Base-by-base conservation (phyloP, 2,888 invertebrate genomes). In the Malthinus flaveolus region DNA sequence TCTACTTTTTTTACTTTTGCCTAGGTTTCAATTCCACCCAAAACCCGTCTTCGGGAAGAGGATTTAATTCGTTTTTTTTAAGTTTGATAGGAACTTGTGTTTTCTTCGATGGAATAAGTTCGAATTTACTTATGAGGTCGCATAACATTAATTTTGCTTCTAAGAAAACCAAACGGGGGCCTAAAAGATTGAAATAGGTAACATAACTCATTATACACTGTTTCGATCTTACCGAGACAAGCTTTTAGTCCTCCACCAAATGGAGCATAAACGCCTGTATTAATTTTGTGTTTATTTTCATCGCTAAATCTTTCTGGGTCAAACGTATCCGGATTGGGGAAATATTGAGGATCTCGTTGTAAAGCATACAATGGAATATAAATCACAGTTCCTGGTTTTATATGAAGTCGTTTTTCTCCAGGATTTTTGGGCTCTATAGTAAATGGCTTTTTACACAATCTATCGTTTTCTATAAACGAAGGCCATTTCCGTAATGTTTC, bases 241-340 rank as follows among this genome's bases (percentile, higher is more conserved):
- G 9, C 10, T n/a, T 10, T 36, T 1, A 10, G 36, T 36, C 36
- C 36, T n/a, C 10, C 12, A 5, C 42, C 42, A 11, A 42, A 42
- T 42, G 42, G 42, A 11, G 15, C 5, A 15, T 42, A 42, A n/a
- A 15, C 8, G 15, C 4, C 12, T 15, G 12, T 7, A 13, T 15
- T 42, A n/a, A 42, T 42, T 7, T 42, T 42, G 5, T 42, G n/a
- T n/a, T 42, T 42, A 13, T 42, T 42, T 42, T 42, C 42, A 7
- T 42, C 42, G 15, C n/a, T 42, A 42, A 42, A 42, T 13, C 42
- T 13, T 12, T 42, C 42, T 15, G 42, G 42, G 15, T 42, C 42
- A n/a, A 42, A 42, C 15, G 1, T 1, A n/a, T 15, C 42, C 1
- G 42, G 11, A 12, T 42, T 15, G n/a, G 42, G 42, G 6, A 15